phyloP scores from a whole-genome alignment of 2,888 invertebrate genomes.

The Heliothis peltigera region DNA sequence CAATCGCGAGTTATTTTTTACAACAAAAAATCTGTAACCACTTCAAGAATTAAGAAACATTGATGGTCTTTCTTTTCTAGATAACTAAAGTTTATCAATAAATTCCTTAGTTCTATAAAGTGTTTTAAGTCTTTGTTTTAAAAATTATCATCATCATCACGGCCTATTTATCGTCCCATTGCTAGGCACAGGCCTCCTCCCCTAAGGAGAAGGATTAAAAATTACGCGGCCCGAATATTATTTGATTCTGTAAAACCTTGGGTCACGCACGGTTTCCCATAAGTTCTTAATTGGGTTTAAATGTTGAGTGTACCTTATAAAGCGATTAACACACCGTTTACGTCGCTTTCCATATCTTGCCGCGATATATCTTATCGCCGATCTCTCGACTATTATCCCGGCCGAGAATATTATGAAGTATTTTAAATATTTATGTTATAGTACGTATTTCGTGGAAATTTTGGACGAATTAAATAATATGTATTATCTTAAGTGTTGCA shows the following conservation, averaged over 20 bases:
- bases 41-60: neutral
- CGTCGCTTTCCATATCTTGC: conserved; percentile 35
- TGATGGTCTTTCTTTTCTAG: no score
- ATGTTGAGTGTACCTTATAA: conserved; percentile 22
- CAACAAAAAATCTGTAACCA: neutral
- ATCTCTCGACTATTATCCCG: conserved; percentile 36
- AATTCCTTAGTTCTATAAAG: no score
- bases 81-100: no score
- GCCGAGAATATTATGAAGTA: conserved; percentile 22
- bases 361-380: conserved; percentile 49
- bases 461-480: conserved; percentile 15
- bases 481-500: neutral
- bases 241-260: conserved; percentile 3
- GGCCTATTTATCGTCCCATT: no score
- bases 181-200: no score
- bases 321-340: conserved; percentile 37
- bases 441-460: conserved; percentile 20
- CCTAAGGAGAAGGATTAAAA: no score
- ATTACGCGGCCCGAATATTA: no score
- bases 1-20: neutral
- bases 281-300: conserved; percentile 8
- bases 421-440: conserved; percentile 11
- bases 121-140: no score
- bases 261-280: conserved; percentile 8
- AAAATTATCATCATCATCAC: no score